These are phyloP conservation scores for Belgica antarctica DNA, from an alignment of 2,888 invertebrate genomes.

Conservation along the genomic window DNA sequence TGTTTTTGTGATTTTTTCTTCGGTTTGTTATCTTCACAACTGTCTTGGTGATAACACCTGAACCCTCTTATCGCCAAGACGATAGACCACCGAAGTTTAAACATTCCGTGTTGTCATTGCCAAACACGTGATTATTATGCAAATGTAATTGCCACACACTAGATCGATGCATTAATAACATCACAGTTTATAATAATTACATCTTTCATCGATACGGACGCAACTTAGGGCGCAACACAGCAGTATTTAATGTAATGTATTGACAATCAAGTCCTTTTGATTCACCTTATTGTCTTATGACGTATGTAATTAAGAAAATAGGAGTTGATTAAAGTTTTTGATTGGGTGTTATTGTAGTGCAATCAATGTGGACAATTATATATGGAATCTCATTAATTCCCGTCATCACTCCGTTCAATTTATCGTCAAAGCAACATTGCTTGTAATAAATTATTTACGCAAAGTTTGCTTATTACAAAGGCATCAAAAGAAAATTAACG, in stretches of 20 bases:
- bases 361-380: conserved; percentile 6
- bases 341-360: not conserved
- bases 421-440: not conserved
- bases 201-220: not conserved
- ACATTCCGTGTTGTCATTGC: not conserved
- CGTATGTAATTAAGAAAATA: conserved; percentile 10
- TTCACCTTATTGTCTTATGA: not conserved
- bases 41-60: not conserved
- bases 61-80: not conserved
- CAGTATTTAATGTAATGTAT: conserved; percentile 10
- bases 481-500: conserved; percentile 22
- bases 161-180: not conserved
- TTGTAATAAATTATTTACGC: conserved; percentile 12
- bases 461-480: not conserved
- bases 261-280: not conserved
- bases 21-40: not conserved
- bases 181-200: not conserved
- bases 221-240: not conserved
- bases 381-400: not conserved
- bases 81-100: too few species aligned
- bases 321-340: conserved; percentile 5
- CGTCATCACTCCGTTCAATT: not conserved
- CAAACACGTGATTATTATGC: not conserved
- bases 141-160: conserved; percentile 3
- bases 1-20: too few species aligned